Conservation (phyloP, 2,113 vertebrate species). For the Fukomys damarensis region DNA sequence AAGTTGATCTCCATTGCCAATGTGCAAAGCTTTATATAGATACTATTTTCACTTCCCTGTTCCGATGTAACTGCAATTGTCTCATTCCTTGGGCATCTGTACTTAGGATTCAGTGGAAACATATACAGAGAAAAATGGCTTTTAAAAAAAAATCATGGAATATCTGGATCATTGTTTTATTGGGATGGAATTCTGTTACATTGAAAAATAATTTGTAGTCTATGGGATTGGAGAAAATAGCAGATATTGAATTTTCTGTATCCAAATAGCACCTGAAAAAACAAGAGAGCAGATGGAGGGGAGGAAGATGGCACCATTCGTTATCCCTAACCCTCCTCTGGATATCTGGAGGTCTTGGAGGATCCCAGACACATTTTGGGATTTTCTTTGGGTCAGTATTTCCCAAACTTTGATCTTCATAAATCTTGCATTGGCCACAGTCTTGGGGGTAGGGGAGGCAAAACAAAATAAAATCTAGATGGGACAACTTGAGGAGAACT, state of each 20-base stretch:
- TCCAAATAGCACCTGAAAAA: conserved; percentile 34
- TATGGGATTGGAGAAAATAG: background rate
- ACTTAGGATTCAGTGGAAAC: conserved; percentile 30
- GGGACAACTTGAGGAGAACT: background rate
- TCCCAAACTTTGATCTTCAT: conserved; percentile 15
- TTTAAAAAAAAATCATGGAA: background rate
- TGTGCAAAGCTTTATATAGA: background rate
- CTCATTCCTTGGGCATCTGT: background rate
- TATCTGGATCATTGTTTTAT: conserved; percentile 53
- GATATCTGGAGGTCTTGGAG: background rate
- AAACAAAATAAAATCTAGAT: background rate
- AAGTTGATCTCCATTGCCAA: background rate
- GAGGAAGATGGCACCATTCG: background rate
- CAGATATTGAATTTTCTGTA: background rate
- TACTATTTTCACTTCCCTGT: background rate
- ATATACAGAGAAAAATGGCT: background rate
- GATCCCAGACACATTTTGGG: background rate
- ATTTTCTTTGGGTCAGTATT: conserved; percentile 2
- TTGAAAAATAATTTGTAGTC: background rate
- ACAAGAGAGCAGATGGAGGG: background rate
- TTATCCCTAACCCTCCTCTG: background rate
- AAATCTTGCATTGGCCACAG: background rate
- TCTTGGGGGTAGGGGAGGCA: background rate
- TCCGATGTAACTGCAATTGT: background rate
- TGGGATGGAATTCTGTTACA: conserved; percentile 7